Evolutionary conservation across 2,113 vertebrate species (phyloP).

Genomic region (Caracal caracal): DNA sequence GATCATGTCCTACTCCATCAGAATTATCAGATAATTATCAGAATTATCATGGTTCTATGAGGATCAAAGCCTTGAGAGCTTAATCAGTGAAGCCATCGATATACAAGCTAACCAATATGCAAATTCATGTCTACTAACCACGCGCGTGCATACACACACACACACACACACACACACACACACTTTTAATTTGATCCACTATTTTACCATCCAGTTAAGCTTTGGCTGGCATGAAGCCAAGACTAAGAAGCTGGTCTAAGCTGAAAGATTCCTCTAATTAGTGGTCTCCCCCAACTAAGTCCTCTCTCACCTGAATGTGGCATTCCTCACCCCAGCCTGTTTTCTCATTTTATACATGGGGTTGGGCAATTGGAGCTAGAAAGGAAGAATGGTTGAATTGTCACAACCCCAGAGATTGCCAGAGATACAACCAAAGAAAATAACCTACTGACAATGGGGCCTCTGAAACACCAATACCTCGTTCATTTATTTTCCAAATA

Average conservation of each 20-base stretch:
- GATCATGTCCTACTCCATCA: not conserved
- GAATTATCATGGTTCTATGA: not conserved
- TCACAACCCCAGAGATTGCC: not conserved
- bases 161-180: not conserved
- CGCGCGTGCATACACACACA: accelerated
- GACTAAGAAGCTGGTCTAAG: not conserved
- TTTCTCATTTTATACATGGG: not conserved
- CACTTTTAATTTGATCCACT: not conserved
- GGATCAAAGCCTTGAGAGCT: not conserved
- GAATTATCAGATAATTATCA: not conserved
- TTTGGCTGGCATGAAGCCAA: not conserved
- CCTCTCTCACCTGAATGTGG: not conserved
- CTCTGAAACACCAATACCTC: slow-evolving; percentile 5
- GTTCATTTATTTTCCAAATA: not conserved
- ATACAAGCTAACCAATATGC: not conserved
- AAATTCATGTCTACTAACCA: not conserved
- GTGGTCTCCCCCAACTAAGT: not conserved
- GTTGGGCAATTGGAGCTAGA: not conserved
- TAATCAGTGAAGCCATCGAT: not conserved
- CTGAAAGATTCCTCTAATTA: not conserved
- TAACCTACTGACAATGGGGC: not conserved
- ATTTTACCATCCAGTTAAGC: not conserved
- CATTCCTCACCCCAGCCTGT: not conserved
- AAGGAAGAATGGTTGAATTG: not conserved
- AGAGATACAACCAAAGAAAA: slow-evolving; percentile 27